Conservation (phyloP, 2,113 vertebrate genomes). For the Anhinga rufa region DNA sequence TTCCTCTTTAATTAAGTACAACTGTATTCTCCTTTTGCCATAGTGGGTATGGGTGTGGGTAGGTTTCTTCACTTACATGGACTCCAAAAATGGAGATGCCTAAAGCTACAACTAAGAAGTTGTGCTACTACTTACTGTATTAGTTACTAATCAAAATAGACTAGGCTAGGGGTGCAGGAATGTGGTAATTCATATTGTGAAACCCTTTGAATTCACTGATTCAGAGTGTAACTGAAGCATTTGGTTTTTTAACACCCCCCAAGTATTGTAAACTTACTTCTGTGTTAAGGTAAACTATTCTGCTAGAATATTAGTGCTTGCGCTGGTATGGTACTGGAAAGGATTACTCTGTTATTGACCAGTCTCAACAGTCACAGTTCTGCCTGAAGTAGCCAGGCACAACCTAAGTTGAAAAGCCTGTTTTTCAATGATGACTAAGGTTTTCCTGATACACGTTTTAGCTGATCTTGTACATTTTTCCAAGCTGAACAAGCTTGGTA, state of each 20-base stretch:
- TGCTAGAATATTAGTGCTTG: background rate
- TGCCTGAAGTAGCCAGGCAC: background rate
- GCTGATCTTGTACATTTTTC: background rate
- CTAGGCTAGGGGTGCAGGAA: background rate
- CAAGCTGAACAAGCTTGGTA: background rate
- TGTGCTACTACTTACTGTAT: background rate
- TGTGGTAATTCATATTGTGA: background rate
- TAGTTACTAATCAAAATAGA: slow-evolving; percentile 23
- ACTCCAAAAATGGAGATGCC: slow-evolving; percentile 52
- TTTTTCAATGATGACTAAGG: background rate
- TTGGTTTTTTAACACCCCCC: background rate
- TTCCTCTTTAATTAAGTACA: slow-evolving; percentile 54
- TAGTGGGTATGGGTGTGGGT: slow-evolving; percentile 42
- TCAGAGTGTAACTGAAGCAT: background rate
- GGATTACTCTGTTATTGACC: background rate
- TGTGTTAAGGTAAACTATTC: background rate
- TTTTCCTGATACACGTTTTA: background rate
- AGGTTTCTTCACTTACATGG: slow-evolving; percentile 22
- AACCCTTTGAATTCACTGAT: background rate
- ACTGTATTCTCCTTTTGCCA: slow-evolving; percentile 40
- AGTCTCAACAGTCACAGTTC: background rate
- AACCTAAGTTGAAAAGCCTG: background rate
- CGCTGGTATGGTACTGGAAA: background rate
- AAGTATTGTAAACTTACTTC: background rate
- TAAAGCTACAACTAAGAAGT: slow-evolving; percentile 47